Percentiles rank a stretch among this genome's conserved stretches.
phyloP scores from a whole-genome alignment of 2,888 invertebrate species.

The Drosophila imparisetae region DNA sequence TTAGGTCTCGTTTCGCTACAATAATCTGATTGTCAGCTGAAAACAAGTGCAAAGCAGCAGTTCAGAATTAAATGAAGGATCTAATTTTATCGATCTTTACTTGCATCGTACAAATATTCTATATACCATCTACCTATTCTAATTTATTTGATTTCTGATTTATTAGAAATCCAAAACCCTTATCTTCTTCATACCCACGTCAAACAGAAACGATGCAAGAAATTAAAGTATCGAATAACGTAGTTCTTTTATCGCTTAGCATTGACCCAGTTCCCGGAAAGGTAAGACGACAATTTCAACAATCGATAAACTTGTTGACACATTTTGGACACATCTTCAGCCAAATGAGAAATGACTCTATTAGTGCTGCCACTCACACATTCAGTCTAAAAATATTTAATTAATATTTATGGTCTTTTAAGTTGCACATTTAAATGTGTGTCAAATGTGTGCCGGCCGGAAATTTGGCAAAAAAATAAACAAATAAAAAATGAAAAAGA shows the following conservation, averaged over 20 bases:
- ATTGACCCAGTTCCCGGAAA: slow-evolving; percentile 75
- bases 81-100: not conserved
- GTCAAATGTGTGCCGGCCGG: slow-evolving; percentile 64
- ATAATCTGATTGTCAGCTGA: slow-evolving; percentile 14
- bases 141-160: slow-evolving; percentile 3
- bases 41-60: slow-evolving; percentile 1
- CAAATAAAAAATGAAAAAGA: not conserved
- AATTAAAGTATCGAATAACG: slow-evolving; percentile 52
- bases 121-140: not conserved
- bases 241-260: slow-evolving; percentile 51
- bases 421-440: slow-evolving; percentile 62
- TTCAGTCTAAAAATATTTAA: slow-evolving; percentile 16
- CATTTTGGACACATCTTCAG: slow-evolving; percentile 37
- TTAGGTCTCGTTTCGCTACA: slow-evolving; percentile 45
- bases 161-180: not conserved
- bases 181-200: slow-evolving; percentile 32
- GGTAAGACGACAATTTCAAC: slow-evolving; percentile 48
- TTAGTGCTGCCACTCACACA: slow-evolving; percentile 27
- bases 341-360: slow-evolving; percentile 48
- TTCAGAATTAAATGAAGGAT: not conserved
- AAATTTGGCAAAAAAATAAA: slow-evolving; percentile 59
- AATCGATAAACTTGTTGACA: slow-evolving; percentile 38
- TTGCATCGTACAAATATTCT: not conserved
- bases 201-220: slow-evolving; percentile 31
- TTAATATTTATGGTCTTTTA: slow-evolving; percentile 65